Evolutionary conservation across 2,888 invertebrate genomes (phyloP).

Genomic region (Ochropleura leucogaster): DNA sequence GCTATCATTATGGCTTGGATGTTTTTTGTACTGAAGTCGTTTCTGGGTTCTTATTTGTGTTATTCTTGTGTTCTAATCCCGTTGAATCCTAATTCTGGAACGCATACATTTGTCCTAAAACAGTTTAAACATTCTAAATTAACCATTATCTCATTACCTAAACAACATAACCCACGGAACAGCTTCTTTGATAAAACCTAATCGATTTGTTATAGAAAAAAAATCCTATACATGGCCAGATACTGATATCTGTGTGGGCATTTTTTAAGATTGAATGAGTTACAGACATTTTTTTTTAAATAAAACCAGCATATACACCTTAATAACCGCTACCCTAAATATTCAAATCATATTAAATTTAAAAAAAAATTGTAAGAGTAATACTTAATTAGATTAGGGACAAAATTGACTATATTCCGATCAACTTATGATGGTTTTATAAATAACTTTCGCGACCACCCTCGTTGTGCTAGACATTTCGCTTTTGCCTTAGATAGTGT

Average conservation of each 20-base stretch:
- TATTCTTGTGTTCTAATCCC: conserved; percentile 20
- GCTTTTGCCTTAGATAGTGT: conserved; percentile 31
- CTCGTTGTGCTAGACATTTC: conserved; percentile 52
- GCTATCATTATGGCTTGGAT: conserved; percentile 20
- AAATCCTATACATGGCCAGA: not conserved
- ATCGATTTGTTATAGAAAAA: not conserved
- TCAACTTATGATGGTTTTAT: not conserved
- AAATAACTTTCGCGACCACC: conserved; percentile 31
- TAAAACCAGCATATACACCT: not conserved
- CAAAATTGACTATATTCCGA: conserved; percentile 11
- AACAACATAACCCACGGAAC: conserved; percentile 14
- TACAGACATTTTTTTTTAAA: conserved; percentile 3
- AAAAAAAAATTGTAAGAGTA: not conserved
- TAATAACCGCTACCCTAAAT: not conserved
- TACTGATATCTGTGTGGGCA: conserved; percentile 1
- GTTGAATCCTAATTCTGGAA: conserved; percentile 25
- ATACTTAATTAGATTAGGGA: conserved; percentile 22
- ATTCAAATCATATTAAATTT: not conserved
- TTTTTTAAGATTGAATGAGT: conserved; percentile 1
- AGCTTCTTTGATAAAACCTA: conserved; percentile 8
- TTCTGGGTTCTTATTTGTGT: conserved; percentile 25
- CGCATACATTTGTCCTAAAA: conserved; percentile 37
- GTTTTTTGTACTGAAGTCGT: conserved; percentile 27
- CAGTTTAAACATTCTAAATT: conserved; percentile 13
- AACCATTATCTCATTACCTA: conserved; percentile 13